Conservation (phyloP, 2,888 invertebrate genomes). For the Pterostichus madidus region DNA sequence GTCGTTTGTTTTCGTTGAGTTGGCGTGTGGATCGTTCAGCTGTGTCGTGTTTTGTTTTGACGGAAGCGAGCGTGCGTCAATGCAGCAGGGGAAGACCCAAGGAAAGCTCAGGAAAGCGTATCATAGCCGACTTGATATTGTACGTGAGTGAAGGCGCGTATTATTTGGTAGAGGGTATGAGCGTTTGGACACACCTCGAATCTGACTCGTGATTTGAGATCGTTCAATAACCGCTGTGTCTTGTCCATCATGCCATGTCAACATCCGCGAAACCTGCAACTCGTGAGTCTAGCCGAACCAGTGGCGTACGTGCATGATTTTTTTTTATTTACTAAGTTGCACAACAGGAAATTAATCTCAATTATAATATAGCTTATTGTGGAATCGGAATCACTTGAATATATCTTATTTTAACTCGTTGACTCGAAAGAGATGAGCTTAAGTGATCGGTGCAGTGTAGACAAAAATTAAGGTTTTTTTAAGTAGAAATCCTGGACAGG, state of each 20-base stretch:
- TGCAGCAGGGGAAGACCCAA: slow-evolving; percentile 24
- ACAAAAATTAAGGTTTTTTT: no score
- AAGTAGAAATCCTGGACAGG: no score
- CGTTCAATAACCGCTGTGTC: slow-evolving; percentile 13
- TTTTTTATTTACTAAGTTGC: neutral
- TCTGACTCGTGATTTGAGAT: neutral
- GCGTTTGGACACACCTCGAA: neutral
- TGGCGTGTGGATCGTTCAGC: slow-evolving; percentile 17
- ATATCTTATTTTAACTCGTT: no score
- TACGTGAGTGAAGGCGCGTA: neutral
- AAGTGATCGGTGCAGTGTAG: no score
- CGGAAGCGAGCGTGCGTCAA: slow-evolving; percentile 13
- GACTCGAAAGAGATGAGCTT: no score
- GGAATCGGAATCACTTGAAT: no score
- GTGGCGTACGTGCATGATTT: slow-evolving; percentile 12
- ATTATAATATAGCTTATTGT: no score
- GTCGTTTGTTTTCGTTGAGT: slow-evolving; percentile 5
- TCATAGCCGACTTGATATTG: neutral
- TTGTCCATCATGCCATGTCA: slow-evolving; percentile 34
- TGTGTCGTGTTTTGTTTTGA: slow-evolving; percentile 24
- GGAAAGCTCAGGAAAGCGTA: slow-evolving; percentile 7
- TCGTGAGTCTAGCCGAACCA: slow-evolving; percentile 20
- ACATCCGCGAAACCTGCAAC: slow-evolving; percentile 39
- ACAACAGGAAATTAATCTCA: neutral
- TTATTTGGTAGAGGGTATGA: neutral